A percentile compares a stretch with the other conserved stretches of the same genome.
These are phyloP conservation scores for Turritopsis rubra DNA, from an alignment of 30 jellyfish, hydroid and myxozoan genomes.

Conservation along the genomic window DNA sequence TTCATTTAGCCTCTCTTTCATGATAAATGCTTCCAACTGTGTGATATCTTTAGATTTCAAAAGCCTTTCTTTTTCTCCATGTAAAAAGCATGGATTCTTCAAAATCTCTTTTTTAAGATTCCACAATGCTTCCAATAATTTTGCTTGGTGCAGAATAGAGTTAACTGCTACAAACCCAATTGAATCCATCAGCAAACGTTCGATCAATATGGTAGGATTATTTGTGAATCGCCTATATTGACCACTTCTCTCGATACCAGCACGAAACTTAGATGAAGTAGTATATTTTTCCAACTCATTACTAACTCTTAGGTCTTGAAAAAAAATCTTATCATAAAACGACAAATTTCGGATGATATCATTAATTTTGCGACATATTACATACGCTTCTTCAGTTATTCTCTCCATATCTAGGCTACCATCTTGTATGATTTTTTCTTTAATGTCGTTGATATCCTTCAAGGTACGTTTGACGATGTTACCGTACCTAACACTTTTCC, in stretches of 20 bases:
- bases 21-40: slow-evolving; percentile 3
- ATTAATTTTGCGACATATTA: not conserved
- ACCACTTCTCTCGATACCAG: not conserved
- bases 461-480: slow-evolving; percentile 4
- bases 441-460: not conserved
- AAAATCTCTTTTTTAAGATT: not conserved
- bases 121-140: not conserved
- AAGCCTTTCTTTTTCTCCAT: not conserved
- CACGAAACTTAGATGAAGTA: not conserved
- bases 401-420: not conserved
- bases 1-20: slow-evolving; percentile 21
- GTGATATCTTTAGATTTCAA: not conserved
- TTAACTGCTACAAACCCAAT: not conserved
- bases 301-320: not conserved
- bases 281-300: not conserved
- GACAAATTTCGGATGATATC: not conserved
- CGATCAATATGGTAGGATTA: not conserved
- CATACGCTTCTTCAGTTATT: not conserved
- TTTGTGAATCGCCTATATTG: not conserved
- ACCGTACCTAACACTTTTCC: slow-evolving; percentile 22
- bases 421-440: not conserved
- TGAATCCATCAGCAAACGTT: not conserved
- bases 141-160: not conserved
- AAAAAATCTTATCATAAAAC: not conserved
- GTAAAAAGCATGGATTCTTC: not conserved